These are phyloP conservation scores for Parelbella ahira DNA, from an alignment of 2,888 invertebrate species.

Conservation along the genomic window DNA sequence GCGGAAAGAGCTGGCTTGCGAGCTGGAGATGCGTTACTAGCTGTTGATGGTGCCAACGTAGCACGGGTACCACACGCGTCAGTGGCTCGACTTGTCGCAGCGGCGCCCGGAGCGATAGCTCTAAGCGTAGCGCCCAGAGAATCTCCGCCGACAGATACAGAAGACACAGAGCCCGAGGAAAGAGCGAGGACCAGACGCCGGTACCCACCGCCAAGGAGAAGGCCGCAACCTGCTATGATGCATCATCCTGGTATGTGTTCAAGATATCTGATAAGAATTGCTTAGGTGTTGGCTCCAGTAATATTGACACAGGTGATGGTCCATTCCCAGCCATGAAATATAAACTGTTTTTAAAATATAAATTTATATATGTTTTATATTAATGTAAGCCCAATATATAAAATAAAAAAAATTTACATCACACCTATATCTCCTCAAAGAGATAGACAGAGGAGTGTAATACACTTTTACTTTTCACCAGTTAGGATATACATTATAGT, in stretches of 20 bases:
- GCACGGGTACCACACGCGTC: conserved; percentile 96
- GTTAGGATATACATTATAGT: no score
- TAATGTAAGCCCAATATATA: no score
- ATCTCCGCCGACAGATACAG: conserved; percentile 67
- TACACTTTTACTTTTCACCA: no score
- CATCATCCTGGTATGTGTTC: conserved; percentile 57
- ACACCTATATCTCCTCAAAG: no score
- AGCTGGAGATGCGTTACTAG: conserved; percentile 95
- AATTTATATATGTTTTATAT: no score
- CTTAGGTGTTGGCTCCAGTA: no score
- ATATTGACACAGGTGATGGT: no score
- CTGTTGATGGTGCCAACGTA: conserved; percentile 95
- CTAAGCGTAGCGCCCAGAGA: conserved; percentile 88
- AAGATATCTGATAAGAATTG: no score
- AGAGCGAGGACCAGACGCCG: conserved; percentile 60
- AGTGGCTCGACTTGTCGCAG: conserved; percentile 94
- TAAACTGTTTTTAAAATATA: no score
- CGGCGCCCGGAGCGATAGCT: conserved; percentile 89
- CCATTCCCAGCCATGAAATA: no score
- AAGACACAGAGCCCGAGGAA: conserved; percentile 73
- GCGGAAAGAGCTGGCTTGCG: conserved; percentile 94
- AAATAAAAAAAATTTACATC: no score
- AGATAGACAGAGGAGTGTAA: no score
- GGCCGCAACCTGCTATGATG: conserved; percentile 54
- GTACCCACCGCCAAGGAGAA: conserved; percentile 65